A percentile compares a stretch with the other conserved stretches of the same genome.
Evolutionary conservation across 2,888 invertebrate genomes (phyloP).

Genomic region (Cremastinae sp.): DNA sequence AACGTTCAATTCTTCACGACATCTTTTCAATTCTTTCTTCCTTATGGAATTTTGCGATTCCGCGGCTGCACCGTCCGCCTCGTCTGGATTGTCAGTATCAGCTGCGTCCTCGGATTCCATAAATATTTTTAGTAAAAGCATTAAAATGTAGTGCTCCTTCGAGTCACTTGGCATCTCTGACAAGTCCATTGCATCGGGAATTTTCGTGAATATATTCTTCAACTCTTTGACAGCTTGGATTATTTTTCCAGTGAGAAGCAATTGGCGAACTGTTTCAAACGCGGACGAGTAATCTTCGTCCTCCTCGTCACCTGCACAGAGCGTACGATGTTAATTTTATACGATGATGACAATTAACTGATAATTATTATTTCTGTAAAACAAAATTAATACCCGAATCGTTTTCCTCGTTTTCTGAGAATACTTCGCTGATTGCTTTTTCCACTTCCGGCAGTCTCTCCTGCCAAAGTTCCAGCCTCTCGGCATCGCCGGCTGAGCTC

Average conservation of each 20-base stretch:
- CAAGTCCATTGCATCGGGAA: slow-evolving; percentile 64
- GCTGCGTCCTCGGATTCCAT: slow-evolving; percentile 71
- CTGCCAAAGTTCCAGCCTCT: slow-evolving; percentile 74
- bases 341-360: no score
- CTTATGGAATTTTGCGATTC: slow-evolving; percentile 59
- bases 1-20: slow-evolving; percentile 82
- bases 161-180: slow-evolving; percentile 59
- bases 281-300: slow-evolving; percentile 49
- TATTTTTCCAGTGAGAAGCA: slow-evolving; percentile 72
- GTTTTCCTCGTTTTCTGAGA: slow-evolving; percentile 29
- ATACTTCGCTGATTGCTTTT: slow-evolving; percentile 68
- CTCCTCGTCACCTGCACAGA: slow-evolving; percentile 63
- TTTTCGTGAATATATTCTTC: slow-evolving; percentile 62
- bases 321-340: no score
- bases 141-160: slow-evolving; percentile 70
- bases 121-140: slow-evolving; percentile 74
- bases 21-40: slow-evolving; percentile 78
- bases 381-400: slow-evolving; percentile 27
- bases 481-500: slow-evolving; percentile 72
- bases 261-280: slow-evolving; percentile 74
- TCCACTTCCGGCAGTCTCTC: slow-evolving; percentile 70
- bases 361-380: background rate
- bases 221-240: slow-evolving; percentile 69
- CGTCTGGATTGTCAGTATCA: background rate
- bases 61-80: slow-evolving; percentile 60